phyloP scores from a whole-genome alignment of 1,140 invertebrate genomes.

The Atopsyche davidsoni region DNA sequence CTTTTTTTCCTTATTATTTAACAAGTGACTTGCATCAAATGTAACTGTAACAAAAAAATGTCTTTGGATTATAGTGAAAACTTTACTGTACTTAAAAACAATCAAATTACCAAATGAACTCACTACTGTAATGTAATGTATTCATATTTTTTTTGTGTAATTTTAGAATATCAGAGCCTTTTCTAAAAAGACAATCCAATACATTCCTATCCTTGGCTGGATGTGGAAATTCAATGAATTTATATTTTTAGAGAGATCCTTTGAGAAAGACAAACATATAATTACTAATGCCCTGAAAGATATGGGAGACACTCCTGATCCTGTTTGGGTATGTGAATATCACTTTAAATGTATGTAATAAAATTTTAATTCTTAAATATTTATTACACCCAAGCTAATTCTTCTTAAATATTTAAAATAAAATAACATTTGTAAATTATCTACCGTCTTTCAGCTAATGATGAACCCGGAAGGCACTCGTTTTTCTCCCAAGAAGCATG shows the following conservation, averaged over 20 bases:
- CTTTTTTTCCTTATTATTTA: no score
- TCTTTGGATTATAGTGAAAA: no score
- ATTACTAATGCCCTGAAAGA: conserved; percentile 75
- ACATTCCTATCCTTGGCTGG: conserved; percentile 92
- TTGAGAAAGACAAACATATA: conserved; percentile 80
- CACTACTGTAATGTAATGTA: no score
- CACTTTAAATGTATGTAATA: not conserved
- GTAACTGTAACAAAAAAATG: no score
- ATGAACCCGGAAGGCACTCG: conserved; percentile 94
- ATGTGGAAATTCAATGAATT: conserved; percentile 90
- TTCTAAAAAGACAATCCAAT: conserved; percentile 87
- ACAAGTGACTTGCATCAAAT: no score
- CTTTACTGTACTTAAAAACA: no score
- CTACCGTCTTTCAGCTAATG: conserved; percentile 63
- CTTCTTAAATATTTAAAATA: not conserved
- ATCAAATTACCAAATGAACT: no score
- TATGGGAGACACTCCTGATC: conserved; percentile 79
- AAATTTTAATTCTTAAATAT: not conserved
- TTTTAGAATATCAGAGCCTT: conserved; percentile 90
- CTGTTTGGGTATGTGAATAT: conserved; percentile 63
- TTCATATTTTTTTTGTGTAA: conserved; percentile 31
- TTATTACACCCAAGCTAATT: not conserved
- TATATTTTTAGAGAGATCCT: conserved; percentile 87
- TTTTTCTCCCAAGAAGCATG: conserved; percentile 82
- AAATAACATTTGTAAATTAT: no score